Evolutionary conservation across 2,888 invertebrate genomes (phyloP).

Genomic region (Eristalis intricaria): DNA sequence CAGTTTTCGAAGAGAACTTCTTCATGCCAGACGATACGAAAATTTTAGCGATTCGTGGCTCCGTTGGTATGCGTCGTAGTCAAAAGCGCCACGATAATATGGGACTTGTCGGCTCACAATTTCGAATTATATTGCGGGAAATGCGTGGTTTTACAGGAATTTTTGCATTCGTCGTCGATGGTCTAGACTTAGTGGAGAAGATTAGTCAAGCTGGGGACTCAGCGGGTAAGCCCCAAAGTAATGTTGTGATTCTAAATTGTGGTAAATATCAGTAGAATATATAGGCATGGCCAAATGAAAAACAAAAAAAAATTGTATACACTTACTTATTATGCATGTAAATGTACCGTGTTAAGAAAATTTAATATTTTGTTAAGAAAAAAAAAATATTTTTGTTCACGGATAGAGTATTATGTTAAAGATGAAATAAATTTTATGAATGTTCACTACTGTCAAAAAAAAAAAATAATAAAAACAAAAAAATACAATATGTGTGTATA

Average conservation of each 20-base stretch:
- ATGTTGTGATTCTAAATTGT: conserved; percentile 88
- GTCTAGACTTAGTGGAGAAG: conserved; percentile 89
- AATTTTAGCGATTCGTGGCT: conserved; percentile 88
- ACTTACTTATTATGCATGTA: background rate
- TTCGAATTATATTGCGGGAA: conserved; percentile 90
- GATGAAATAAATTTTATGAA: background rate
- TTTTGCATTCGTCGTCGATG: conserved; percentile 90
- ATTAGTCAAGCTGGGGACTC: conserved; percentile 90
- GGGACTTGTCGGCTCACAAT: conserved; percentile 92
- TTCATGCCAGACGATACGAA: conserved; percentile 92
- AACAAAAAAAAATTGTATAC: conserved; percentile 16
- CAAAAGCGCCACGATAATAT: conserved; percentile 90
- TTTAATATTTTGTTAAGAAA: background rate
- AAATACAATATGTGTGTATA: background rate
- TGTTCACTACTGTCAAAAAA: background rate
- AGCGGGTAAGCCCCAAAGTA: conserved; percentile 89
- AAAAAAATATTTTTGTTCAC: background rate
- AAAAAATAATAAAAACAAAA: too few species aligned
- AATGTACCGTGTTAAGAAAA: background rate
- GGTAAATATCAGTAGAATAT: conserved; percentile 85
- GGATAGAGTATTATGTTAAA: background rate
- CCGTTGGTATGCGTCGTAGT: conserved; percentile 91
- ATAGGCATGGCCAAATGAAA: conserved; percentile 11
- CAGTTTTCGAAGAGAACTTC: conserved; percentile 88
- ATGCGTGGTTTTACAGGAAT: conserved; percentile 92